Evolutionary conservation across 2,797 vertebrate species (phyloP).

Genomic region (Cuniculus paca): DNA sequence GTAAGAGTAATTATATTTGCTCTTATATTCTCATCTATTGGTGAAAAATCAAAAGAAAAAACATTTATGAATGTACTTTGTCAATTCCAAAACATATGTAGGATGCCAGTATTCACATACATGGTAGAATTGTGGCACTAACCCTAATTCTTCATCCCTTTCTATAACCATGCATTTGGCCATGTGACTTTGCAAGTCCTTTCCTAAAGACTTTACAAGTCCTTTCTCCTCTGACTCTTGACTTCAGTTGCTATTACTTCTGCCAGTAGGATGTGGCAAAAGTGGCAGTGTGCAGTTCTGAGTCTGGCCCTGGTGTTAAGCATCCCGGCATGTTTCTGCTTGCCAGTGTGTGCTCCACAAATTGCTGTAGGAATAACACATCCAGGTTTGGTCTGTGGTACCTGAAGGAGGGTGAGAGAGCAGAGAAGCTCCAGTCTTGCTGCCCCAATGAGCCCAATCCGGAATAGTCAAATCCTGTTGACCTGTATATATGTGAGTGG

Average conservation of each 20-base stretch:
- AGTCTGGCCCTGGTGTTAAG: background rate
- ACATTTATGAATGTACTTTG: background rate
- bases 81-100: background rate
- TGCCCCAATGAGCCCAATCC: background rate
- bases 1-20: background rate
- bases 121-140: background rate
- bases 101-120: background rate
- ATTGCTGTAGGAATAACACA: background rate
- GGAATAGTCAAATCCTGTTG: background rate
- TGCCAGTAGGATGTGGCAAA: background rate
- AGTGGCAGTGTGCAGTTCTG: background rate
- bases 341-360: background rate
- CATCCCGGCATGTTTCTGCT: background rate
- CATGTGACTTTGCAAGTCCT: background rate
- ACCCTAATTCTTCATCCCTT: background rate
- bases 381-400: background rate
- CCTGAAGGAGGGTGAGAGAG: background rate
- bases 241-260: background rate
- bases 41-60: slow-evolving; percentile 32
- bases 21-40: background rate
- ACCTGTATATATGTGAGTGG: background rate
- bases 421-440: background rate
- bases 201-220: background rate
- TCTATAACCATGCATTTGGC: background rate
- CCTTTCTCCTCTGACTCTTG: background rate